phyloP scores from a whole-genome alignment of 2,113 vertebrate species.

The Ochotona curzoniae region DNA sequence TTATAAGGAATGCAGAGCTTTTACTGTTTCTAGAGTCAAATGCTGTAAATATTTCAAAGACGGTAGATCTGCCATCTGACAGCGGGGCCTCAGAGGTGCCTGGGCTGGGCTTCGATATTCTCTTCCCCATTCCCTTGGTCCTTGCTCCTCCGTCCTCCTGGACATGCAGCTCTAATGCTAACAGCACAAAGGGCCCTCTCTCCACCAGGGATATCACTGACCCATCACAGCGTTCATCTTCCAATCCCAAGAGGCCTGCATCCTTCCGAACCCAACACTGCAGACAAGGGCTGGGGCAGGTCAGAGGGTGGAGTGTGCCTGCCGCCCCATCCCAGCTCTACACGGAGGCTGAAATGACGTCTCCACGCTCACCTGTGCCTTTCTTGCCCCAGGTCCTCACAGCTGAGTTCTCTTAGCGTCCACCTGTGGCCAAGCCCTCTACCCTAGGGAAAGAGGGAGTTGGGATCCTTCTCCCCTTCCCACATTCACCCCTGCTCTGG shows the following conservation, averaged over 20 bases:
- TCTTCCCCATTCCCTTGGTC: background rate
- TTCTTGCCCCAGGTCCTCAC: background rate
- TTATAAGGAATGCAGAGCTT: background rate
- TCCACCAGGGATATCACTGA: background rate
- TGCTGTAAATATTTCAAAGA: background rate
- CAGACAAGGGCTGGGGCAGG: background rate
- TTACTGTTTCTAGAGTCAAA: background rate
- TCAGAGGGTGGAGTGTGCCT: background rate
- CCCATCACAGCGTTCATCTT: background rate
- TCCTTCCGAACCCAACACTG: background rate
- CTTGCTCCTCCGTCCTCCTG: background rate
- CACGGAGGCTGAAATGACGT: background rate
- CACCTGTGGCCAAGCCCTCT: background rate
- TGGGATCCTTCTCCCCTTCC: too few species aligned
- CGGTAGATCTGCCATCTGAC: background rate
- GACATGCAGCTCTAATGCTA: background rate
- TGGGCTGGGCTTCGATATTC: background rate
- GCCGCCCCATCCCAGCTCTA: background rate
- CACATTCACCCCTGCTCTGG: too few species aligned
- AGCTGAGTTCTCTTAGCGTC: background rate
- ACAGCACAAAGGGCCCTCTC: background rate
- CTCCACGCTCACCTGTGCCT: background rate
- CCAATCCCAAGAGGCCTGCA: background rate
- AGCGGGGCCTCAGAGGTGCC: background rate
- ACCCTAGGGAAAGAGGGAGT: background rate